phyloP scores from a whole-genome alignment of 1,140 invertebrate species.

The Ips nitidus region DNA sequence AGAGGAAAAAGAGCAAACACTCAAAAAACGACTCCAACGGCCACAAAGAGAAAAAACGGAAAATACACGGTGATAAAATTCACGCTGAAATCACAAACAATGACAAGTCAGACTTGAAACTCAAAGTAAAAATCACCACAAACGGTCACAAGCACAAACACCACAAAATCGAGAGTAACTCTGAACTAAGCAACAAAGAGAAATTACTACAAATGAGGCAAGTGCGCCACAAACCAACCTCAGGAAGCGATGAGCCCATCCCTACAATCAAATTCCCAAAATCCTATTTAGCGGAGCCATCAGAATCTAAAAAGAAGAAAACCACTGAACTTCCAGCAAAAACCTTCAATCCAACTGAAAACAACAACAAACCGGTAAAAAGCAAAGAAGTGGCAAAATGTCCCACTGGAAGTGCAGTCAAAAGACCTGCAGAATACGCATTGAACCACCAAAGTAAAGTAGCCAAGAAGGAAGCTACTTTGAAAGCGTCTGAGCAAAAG shows the following conservation, averaged over 20 bases:
- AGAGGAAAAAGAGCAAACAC: slow-evolving; percentile 48
- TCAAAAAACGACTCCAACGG: slow-evolving; percentile 47
- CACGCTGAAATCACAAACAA: slow-evolving; percentile 50
- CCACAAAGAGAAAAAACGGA: slow-evolving; percentile 46
- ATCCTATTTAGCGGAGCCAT: neutral
- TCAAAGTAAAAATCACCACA: slow-evolving; percentile 51
- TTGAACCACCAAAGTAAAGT: neutral
- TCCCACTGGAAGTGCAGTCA: neutral
- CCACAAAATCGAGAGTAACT: slow-evolving; percentile 39
- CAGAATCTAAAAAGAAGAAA: slow-evolving; percentile 25
- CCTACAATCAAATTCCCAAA: slow-evolving; percentile 37
- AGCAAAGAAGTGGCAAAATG: slow-evolving; percentile 25
- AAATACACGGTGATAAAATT: slow-evolving; percentile 25
- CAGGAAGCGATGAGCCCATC: slow-evolving; percentile 37
- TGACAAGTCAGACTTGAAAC: slow-evolving; percentile 47
- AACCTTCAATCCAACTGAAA: slow-evolving; percentile 20
- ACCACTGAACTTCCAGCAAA: neutral
- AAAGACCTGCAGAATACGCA: neutral
- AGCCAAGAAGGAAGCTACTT: slow-evolving; percentile 40
- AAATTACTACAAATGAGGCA: slow-evolving; percentile 51
- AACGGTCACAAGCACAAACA: slow-evolving; percentile 51
- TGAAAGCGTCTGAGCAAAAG: slow-evolving; percentile 37
- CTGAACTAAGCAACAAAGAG: slow-evolving; percentile 44
- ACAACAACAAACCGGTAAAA: slow-evolving; percentile 24
- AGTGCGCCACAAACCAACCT: slow-evolving; percentile 48